phyloP scores from a whole-genome alignment of 2,888 invertebrate genomes.

The Empis livida region DNA sequence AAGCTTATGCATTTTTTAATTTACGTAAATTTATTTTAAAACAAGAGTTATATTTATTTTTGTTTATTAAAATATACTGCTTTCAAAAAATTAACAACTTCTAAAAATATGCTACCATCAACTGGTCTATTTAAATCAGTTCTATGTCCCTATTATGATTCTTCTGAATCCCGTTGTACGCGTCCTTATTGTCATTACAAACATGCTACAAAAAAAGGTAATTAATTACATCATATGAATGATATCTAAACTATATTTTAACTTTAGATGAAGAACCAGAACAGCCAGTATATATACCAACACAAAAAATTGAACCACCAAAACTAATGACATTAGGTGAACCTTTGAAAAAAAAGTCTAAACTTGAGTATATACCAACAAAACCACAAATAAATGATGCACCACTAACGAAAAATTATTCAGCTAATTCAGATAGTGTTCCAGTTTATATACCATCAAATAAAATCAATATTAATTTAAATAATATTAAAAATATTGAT shows the following conservation, averaged over 20 bases:
- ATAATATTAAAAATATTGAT: conserved; percentile 9
- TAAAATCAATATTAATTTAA: conserved; percentile 7
- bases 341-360: conserved; percentile 20
- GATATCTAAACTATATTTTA: conserved; percentile 6
- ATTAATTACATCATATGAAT: neutral
- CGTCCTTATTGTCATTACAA: conserved; percentile 88
- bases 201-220: conserved; percentile 65
- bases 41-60: too few relatives aligned
- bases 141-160: conserved; percentile 73
- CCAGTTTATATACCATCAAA: conserved; percentile 30
- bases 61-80: too few relatives aligned
- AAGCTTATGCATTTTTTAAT: too few relatives aligned
- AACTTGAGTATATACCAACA: conserved; percentile 34
- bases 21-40: too few relatives aligned
- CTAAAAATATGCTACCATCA: conserved; percentile 63
- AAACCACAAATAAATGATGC: conserved; percentile 30
- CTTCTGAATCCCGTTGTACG: conserved; percentile 49
- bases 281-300: conserved; percentile 27
- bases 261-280: conserved; percentile 20
- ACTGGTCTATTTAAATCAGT: conserved; percentile 79
- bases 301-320: conserved; percentile 18
- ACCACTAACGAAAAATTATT: conserved; percentile 14
- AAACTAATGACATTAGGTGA: conserved; percentile 24
- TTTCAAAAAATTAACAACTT: neutral
- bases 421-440: conserved; percentile 12